Evolutionary conservation across 2,797 vertebrate genomes (phyloP).

Genomic region (Brachyalestes nurse): DNA sequence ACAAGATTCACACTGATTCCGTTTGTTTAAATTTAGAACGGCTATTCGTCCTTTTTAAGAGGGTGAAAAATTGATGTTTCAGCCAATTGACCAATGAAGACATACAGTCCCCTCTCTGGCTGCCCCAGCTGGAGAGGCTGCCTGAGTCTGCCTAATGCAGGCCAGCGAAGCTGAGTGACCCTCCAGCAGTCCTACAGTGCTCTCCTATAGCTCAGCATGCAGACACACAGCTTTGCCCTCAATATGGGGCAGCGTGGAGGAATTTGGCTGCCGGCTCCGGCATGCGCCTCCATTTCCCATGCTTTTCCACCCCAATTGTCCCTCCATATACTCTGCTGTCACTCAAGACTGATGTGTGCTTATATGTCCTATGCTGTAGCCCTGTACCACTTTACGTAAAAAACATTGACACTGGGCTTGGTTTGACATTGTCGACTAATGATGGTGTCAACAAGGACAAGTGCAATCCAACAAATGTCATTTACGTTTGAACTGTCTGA

Average conservation of each 20-base stretch:
- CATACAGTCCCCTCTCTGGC: slow-evolving; percentile 38
- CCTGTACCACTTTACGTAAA: not conserved
- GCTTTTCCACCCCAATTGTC: slow-evolving; percentile 30
- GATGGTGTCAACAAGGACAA: not conserved
- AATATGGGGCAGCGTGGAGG: slow-evolving; percentile 15
- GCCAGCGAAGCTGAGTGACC: slow-evolving; percentile 30
- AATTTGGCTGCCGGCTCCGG: slow-evolving; percentile 47
- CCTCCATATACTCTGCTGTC: slow-evolving; percentile 20
- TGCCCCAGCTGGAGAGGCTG: slow-evolving; percentile 30
- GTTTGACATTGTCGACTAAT: not conserved
- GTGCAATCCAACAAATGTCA: not conserved
- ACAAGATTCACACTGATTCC: slow-evolving; percentile 57
- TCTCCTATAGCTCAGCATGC: not conserved
- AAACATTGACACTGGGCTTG: not conserved
- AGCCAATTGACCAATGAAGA: slow-evolving; percentile 64
- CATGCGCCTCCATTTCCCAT: slow-evolving; percentile 25
- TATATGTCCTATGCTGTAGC: slow-evolving; percentile 2
- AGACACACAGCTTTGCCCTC: slow-evolving; percentile 12
- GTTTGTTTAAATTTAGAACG: slow-evolving; percentile 65
- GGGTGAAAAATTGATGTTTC: slow-evolving; percentile 69
- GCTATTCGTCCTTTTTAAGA: slow-evolving; percentile 62
- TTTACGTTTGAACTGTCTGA: not conserved
- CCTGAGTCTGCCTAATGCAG: slow-evolving; percentile 20
- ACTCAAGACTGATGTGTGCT: not conserved
- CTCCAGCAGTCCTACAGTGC: slow-evolving; percentile 10